Conservation (phyloP, 2,797 vertebrate species). For the Squalus acanthias region DNA sequence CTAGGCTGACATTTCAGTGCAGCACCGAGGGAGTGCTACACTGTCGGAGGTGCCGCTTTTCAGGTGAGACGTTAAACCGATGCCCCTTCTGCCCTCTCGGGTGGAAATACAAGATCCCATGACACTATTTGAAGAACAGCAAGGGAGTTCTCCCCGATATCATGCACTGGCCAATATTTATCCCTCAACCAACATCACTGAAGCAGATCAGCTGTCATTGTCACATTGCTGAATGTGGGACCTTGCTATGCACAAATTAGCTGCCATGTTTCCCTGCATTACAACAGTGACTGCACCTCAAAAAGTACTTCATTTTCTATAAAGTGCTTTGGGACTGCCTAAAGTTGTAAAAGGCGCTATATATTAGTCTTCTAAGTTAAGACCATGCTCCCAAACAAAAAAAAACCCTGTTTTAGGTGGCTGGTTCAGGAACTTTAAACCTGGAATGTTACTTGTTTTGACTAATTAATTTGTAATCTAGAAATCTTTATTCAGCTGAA, state of each 20-base stretch:
- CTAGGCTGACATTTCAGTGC: not conserved
- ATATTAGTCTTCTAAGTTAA: not conserved
- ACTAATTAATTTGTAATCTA: not conserved
- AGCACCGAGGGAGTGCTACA: not conserved
- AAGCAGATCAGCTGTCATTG: not conserved
- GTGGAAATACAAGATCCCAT: not conserved
- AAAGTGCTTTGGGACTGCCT: not conserved
- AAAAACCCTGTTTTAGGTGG: not conserved
- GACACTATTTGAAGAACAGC: not conserved
- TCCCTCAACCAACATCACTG: not conserved
- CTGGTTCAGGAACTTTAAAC: not conserved
- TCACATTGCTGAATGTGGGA: not conserved
- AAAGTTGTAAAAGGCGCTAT: not conserved
- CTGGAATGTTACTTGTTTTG: not conserved
- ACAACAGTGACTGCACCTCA: not conserved
- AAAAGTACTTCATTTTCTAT: not conserved
- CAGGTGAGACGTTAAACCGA: not conserved
- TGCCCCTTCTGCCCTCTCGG: not conserved
- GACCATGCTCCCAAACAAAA: not conserved
- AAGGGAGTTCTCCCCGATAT: not conserved
- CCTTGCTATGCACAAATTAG: not conserved
- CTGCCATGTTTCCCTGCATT: not conserved
- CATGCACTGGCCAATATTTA: not conserved
- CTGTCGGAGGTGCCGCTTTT: not conserved
- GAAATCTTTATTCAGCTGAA: not conserved